Evolutionary conservation across 2,113 vertebrate species (phyloP).

Genomic region (Machaerirhynchus nigripectus): DNA sequence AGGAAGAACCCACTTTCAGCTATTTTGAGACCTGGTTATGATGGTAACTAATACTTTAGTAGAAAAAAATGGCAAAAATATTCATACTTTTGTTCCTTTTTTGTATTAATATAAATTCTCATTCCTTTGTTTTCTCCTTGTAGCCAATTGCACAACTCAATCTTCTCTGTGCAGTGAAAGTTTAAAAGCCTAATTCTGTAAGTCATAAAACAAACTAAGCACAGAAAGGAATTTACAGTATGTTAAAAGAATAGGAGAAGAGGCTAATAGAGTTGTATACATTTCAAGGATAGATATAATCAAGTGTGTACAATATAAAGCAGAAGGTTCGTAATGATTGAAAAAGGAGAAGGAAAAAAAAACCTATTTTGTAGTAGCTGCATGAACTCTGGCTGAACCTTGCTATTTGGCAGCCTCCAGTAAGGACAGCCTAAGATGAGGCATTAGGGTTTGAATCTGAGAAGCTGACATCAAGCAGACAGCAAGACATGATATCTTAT

Average conservation of each 20-base stretch:
- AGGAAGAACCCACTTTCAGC: neutral
- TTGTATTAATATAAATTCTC: neutral
- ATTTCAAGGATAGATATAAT: slow-evolving; percentile 80
- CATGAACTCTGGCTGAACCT: slow-evolving; percentile 95
- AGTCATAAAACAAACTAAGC: slow-evolving; percentile 62
- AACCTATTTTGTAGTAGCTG: slow-evolving; percentile 84
- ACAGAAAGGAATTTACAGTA: slow-evolving; percentile 66
- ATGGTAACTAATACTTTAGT: neutral
- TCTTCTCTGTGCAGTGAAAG: slow-evolving; percentile 36
- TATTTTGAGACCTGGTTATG: neutral
- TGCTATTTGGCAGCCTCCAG: slow-evolving; percentile 81
- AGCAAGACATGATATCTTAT: slow-evolving; percentile 99
- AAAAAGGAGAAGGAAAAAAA: slow-evolving; percentile 64
- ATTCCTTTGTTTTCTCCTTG: slow-evolving; percentile 16
- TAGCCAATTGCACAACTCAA: neutral
- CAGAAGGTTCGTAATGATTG: slow-evolving; percentile 78
- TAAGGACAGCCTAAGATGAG: slow-evolving; percentile 85
- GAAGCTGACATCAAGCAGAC: slow-evolving; percentile 93
- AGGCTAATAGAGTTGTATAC: slow-evolving; percentile 81
- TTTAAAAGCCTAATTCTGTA: slow-evolving; percentile 60
- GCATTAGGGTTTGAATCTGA: slow-evolving; percentile 88
- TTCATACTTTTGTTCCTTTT: neutral
- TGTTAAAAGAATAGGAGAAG: slow-evolving; percentile 72
- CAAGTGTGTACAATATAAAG: slow-evolving; percentile 83
- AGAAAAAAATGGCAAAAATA: neutral